Evolutionary conservation across 1,140 invertebrate genomes (phyloP).

Genomic region (Papilio polyxenes): DNA sequence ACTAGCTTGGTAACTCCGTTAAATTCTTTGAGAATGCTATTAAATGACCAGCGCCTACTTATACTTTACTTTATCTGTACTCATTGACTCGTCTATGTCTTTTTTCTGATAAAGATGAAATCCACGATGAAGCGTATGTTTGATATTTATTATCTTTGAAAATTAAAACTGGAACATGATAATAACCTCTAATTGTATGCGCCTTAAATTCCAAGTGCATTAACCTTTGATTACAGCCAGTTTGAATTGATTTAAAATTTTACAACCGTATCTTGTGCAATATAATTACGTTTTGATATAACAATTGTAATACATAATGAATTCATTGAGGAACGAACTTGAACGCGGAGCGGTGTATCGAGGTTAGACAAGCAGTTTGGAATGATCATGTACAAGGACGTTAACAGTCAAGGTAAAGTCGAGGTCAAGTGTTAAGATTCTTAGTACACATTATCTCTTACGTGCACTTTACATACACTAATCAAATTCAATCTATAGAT

Average conservation of each 20-base stretch:
- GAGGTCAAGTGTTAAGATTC: background rate
- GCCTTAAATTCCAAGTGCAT: background rate
- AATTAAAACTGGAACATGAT: background rate
- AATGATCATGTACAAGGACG: constrained; percentile 23
- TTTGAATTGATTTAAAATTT: background rate
- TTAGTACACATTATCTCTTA: background rate
- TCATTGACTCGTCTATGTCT: too few species aligned
- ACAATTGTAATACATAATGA: constrained; percentile 8
- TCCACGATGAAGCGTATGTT: background rate
- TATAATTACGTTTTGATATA: constrained; percentile 1
- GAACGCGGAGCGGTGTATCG: background rate
- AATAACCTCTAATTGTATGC: background rate
- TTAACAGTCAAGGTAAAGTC: background rate
- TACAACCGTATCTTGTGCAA: background rate
- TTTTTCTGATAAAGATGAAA: background rate
- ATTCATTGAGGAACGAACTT: background rate
- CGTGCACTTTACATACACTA: background rate
- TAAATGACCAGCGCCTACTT: background rate
- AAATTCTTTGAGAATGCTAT: background rate
- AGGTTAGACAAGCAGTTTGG: background rate
- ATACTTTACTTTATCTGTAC: background rate
- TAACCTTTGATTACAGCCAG: constrained; percentile 13
- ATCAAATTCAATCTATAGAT: background rate
- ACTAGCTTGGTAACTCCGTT: background rate
- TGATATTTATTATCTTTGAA: background rate